Evolutionary conservation across 2,113 vertebrate genomes (phyloP).

Genomic region (Pachyramphus minor): DNA sequence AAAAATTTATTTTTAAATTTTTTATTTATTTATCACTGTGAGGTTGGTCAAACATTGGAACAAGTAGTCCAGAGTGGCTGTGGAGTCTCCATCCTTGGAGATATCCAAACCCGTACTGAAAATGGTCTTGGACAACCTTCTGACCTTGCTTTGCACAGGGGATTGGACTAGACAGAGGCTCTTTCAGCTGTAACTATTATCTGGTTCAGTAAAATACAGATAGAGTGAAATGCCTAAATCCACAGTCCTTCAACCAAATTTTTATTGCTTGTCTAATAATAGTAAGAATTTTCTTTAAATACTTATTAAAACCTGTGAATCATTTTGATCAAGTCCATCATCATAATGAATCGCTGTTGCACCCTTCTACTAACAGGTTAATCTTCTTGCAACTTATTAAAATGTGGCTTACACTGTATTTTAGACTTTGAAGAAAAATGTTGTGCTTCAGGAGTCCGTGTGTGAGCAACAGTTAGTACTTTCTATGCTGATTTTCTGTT

Average conservation of each 20-base stretch:
- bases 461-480: neutral
- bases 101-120: neutral
- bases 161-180: neutral
- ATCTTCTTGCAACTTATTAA: neutral
- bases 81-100: neutral
- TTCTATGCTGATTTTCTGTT: conserved; percentile 13
- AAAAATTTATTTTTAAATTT: neutral
- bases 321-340: neutral
- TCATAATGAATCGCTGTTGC: neutral
- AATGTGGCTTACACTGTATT: neutral
- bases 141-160: neutral
- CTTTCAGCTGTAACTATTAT: neutral
- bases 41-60: neutral
- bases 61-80: neutral
- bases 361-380: neutral
- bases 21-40: neutral
- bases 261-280: neutral
- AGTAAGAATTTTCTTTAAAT: neutral
- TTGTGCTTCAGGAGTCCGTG: neutral
- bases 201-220: neutral
- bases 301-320: neutral
- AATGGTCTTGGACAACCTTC: neutral
- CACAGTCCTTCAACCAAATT: neutral
- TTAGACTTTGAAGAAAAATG: neutral
- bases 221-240: neutral